Evolutionary conservation across 2,797 vertebrate genomes (phyloP), one percentile per base, ranked within the genome.

Genomic region (Delichon dasypus): DNA sequence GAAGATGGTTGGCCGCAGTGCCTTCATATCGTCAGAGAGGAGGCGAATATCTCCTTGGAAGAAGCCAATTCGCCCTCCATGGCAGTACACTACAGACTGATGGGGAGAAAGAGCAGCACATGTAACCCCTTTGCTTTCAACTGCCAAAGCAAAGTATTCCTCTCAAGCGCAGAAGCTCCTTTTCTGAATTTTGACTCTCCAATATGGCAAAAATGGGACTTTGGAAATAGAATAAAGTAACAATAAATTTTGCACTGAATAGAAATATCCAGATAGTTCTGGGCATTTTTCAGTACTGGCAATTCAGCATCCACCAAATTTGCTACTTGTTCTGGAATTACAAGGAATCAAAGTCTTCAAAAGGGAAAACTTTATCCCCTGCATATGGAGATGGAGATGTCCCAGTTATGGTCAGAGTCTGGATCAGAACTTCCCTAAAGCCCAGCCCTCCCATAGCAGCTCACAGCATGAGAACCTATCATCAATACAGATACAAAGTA

Each of bases 41-140:
- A 99, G 99, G 9, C 99, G 98, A 85, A 99, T 99, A 65, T 99
- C 99, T 2, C 99, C 99, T 96, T 99, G 99, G 85, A 99, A 99
- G 96, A 99, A 99, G 11, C 99, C 99, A 6, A 99, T 98, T 7
- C 99, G 97, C 61, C 99, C 99, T 27, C 99, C 99, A 0, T 99
- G 99, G 96, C 99, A 99, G 96, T 99, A 99, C 13, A 99, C 99
- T 9, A 99, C 99, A 21, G 99, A 99, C 99, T 99, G 82, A 13
- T 30, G 38, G 71, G 91, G 32, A 93, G 58, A 50, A 64, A 80
- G 74, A 54, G 51, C 45, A 62, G 30, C 54, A 9, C 18, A 0
- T 82, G 86, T 67, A 48, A 80, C 27, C 20, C 23, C 62, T 42
- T 19, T 23, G 79, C 61, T 34, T 75, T 27, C 7, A 26, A 16